Percentiles rank a stretch among this genome's conserved stretches.
Evolutionary conservation across 2,113 vertebrate genomes (phyloP).

Genomic region (Eublepharis macularius): DNA sequence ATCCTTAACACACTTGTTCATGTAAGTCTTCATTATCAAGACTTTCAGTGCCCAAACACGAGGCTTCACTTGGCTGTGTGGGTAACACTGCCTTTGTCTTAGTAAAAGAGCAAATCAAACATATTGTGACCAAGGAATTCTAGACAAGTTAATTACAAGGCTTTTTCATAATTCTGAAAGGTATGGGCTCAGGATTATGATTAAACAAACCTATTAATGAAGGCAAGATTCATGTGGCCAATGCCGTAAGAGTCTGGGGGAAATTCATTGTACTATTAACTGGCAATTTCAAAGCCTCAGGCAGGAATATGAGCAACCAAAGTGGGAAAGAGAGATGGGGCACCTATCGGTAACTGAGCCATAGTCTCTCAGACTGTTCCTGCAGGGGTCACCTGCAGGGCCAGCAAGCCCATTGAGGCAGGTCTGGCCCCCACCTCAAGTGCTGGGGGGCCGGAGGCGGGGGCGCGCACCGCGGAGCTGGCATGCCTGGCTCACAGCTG

Average conservation of each 20-base stretch:
- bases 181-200: not conserved
- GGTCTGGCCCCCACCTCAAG: too few species aligned
- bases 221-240: not conserved
- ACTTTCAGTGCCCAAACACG: not conserved
- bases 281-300: not conserved
- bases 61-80: not conserved
- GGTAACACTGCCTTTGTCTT: not conserved
- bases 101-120: not conserved
- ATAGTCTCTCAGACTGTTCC: not conserved
- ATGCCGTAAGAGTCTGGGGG: not conserved
- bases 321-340: not conserved
- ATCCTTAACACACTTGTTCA: not conserved
- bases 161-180: not conserved
- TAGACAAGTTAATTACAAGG: not conserved
- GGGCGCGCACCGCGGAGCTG: too few species aligned
- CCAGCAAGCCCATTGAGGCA: too few species aligned
- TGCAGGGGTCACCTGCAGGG: too few species aligned
- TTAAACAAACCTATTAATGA: not conserved
- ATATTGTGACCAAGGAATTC: fast-evolving
- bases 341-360: not conserved
- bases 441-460: too few species aligned
- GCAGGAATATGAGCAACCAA: fast-evolving
- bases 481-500: too few species aligned
- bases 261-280: not conserved
- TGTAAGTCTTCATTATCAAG: not conserved